These are phyloP conservation scores for Cataglyphis cursor DNA, from an alignment of 2,888 invertebrate genomes.

Conservation along the genomic window DNA sequence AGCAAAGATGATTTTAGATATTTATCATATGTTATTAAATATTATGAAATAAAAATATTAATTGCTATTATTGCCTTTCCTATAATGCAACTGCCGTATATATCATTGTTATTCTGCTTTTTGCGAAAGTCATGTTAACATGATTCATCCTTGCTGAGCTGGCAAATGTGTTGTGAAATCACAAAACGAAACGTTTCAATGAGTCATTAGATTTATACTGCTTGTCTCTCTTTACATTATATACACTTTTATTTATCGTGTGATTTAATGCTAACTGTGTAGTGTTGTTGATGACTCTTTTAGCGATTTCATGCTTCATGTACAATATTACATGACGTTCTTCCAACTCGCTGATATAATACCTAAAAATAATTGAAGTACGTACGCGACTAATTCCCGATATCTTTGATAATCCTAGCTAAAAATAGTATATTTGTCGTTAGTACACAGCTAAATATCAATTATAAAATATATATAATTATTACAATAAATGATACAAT, in stretches of 20 bases:
- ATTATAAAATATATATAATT: constrained; percentile 82
- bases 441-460: constrained; percentile 77
- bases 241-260: constrained; percentile 81
- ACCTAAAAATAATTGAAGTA: constrained; percentile 68
- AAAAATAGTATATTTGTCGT: constrained; percentile 74
- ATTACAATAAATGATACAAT: constrained; percentile 78
- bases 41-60: constrained; percentile 2
- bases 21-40: constrained; percentile 8
- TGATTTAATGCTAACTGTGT: constrained; percentile 73
- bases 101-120: not conserved
- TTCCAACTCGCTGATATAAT: constrained; percentile 74
- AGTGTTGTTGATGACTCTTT: constrained; percentile 67
- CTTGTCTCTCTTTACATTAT: constrained; percentile 85
- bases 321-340: constrained; percentile 66
- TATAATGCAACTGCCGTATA: not conserved
- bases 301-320: constrained; percentile 71
- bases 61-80: not conserved
- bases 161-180: constrained; percentile 78
- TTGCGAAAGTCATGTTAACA: constrained; percentile 2
- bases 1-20: constrained; percentile 75
- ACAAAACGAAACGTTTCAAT: constrained; percentile 82
- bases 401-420: constrained; percentile 68
- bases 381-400: constrained; percentile 60
- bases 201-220: constrained; percentile 84
- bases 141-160: constrained; percentile 75